Conservation (phyloP, 2,113 vertebrate species). For the Mellivora capensis region DNA sequence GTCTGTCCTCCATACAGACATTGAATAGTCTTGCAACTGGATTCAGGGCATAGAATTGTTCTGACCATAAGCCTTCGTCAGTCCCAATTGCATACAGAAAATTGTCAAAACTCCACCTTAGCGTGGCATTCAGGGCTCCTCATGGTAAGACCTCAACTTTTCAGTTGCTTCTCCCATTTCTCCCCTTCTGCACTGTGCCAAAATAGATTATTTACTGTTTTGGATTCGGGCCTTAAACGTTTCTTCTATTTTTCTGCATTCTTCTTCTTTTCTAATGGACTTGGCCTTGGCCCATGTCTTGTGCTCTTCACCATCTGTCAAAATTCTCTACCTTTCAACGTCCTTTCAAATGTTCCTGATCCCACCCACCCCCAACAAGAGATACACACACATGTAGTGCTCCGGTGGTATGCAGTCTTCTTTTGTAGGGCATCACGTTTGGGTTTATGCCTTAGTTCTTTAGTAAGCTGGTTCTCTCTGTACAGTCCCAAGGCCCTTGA, state of each 20-base stretch:
- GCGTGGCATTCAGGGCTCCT: not conserved
- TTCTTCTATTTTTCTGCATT: not conserved
- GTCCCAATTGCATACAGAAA: not conserved
- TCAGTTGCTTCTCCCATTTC: not conserved
- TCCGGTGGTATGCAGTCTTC: not conserved
- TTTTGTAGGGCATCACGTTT: not conserved
- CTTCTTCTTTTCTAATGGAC: not conserved
- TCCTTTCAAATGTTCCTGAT: not conserved
- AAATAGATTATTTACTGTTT: not conserved
- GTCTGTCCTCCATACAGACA: not conserved
- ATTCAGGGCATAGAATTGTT: not conserved
- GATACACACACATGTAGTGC: fast-evolving
- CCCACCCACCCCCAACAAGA: no score
- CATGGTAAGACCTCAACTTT: not conserved
- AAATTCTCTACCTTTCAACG: not conserved
- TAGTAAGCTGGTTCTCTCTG: not conserved
- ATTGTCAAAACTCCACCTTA: not conserved
- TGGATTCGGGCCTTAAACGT: not conserved
- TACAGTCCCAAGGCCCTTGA: not conserved
- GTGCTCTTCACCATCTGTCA: not conserved
- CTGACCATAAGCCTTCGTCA: not conserved
- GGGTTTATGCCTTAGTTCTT: not conserved
- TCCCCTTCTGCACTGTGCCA: not conserved
- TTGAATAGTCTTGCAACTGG: not conserved
- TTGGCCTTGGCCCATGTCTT: not conserved